Percentiles rank a stretch among this genome's conserved stretches.
Evolutionary conservation across 1,140 invertebrate species (phyloP).

Genomic region (Apis laboriosa): DNA sequence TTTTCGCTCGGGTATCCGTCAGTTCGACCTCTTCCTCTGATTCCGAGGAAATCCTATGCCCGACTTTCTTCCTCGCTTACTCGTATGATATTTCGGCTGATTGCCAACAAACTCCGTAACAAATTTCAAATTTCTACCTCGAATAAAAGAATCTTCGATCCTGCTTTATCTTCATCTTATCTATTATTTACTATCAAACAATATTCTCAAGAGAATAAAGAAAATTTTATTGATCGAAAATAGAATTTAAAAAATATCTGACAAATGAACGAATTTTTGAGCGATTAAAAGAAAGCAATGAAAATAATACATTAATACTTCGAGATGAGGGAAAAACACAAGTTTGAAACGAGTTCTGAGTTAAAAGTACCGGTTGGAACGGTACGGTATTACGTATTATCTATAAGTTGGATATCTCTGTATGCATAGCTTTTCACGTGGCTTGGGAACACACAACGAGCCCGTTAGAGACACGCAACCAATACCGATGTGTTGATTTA

Average conservation of each 20-base stretch:
- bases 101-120: constrained; percentile 9
- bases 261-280: too few species aligned
- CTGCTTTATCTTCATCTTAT: not conserved
- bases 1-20: constrained; percentile 44
- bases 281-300: too few species aligned
- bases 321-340: not conserved
- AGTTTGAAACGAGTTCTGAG: constrained; percentile 8
- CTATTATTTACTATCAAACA: too few species aligned
- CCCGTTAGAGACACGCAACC: not conserved
- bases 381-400: constrained; percentile 43
- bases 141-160: too few species aligned
- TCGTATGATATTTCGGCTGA: constrained; percentile 19
- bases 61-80: constrained; percentile 37
- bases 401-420: constrained; percentile 17
- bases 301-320: not conserved
- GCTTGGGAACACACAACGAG: constrained; percentile 1
- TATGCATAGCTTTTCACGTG: not conserved
- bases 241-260: too few species aligned
- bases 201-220: too few species aligned
- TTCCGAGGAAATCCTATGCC: constrained; percentile 46
- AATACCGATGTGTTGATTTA: not conserved
- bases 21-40: constrained; percentile 43
- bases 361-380: constrained; percentile 36
- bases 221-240: too few species aligned
- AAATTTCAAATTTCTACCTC: not conserved